A percentile compares a stretch with the other conserved stretches of the same genome.
Conservation (phyloP, 2,888 invertebrate species). For the Dysmachus trigonus region DNA sequence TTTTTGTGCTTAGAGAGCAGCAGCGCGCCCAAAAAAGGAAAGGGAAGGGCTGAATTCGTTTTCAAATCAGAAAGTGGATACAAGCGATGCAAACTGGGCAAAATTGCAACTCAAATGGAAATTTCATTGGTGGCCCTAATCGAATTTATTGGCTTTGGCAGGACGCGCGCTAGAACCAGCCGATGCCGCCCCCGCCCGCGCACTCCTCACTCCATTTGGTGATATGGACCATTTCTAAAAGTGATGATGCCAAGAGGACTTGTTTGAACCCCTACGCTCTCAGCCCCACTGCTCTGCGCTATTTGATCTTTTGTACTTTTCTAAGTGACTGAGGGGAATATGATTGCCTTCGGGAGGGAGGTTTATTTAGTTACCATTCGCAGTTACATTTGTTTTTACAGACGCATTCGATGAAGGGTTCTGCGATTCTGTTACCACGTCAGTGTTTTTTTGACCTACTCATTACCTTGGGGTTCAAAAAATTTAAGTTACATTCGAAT, state of each 20-base stretch:
- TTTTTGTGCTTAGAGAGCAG: constrained; percentile 30
- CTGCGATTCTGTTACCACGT: neutral
- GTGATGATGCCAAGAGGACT: neutral
- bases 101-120: constrained; percentile 46
- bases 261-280: neutral
- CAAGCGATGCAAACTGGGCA: constrained; percentile 34
- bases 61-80: constrained; percentile 37
- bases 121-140: constrained; percentile 45
- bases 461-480: neutral
- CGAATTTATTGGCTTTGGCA: constrained; percentile 44
- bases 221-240: neutral
- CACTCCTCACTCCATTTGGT: neutral
- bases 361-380: neutral
- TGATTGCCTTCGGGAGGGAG: neutral
- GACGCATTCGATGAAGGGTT: neutral
- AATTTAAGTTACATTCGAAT: no score
- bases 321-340: neutral
- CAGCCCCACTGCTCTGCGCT: neutral
- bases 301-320: constrained; percentile 15
- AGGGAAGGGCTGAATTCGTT: neutral
- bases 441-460: neutral
- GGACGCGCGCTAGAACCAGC: neutral
- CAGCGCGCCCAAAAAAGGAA: no score
- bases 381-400: neutral
- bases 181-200: neutral